Base-by-base conservation (phyloP, 2,888 invertebrate genomes). In the Plagodis pulveraria region DNA sequence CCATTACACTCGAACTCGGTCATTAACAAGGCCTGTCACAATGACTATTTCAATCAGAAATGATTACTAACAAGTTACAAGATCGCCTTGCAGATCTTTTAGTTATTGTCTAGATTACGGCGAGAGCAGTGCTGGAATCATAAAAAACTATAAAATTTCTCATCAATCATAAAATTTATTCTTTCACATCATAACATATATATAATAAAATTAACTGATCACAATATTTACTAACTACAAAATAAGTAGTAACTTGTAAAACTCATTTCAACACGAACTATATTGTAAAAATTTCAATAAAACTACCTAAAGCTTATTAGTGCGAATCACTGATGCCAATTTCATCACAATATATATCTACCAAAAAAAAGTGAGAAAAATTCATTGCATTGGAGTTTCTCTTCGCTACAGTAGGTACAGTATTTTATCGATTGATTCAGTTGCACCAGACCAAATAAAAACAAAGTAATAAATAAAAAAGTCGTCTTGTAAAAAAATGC, bases 81-180 rank as follows among this genome's bases (percentile, higher is more conserved):
- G 22, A 22, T 22, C 22, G 22, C 22, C 22, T 22, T 1, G 22
- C 22, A 2, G 22, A 22, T 22, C 22, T 22, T 22, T 2, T 4
- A 22, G 22, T 22, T 22, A 22, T 22, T 22, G 22, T 22, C 22
- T 22, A 22, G 22, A 22, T 22, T 22, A 22, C 22, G 22, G 22
- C 22, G 22, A 22, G 2, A 2, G 22, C 22, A 1, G 22, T 22
- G 22, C 22, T 22, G 4, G 22, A 38, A 38, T 1, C 42, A 8
- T 11, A 12, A 43, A 53, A 54, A 33, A 44, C 46, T 36, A 58
- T 49, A 6, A 38, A 36, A 43, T 46, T 51, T 40, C 5, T 40
- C 41, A 56, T 49, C 34, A 55, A 58, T 63, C 57, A 55, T 61
- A 60, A 62, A 61, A 54, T 56, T 62, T 52, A 62, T 58, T 63